These are phyloP conservation scores for Molothrus aeneus DNA, from an alignment of 2,797 vertebrate species.

Conservation along the genomic window DNA sequence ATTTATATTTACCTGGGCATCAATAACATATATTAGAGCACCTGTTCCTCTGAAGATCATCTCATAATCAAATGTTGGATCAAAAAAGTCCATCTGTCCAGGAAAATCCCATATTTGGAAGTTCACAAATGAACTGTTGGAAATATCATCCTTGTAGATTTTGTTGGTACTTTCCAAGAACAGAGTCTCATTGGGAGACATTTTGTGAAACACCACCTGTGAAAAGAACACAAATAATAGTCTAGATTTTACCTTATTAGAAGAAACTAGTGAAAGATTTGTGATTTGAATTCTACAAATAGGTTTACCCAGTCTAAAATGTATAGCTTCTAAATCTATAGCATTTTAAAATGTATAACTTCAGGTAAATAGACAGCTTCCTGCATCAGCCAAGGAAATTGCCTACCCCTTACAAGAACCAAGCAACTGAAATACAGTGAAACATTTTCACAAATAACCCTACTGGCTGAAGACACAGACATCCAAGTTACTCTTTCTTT, in stretches of 20 bases:
- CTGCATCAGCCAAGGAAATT: neutral
- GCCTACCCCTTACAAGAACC: neutral
- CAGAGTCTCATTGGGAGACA: conserved; percentile 98
- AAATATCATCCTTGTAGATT: conserved; percentile 99
- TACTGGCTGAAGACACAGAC: neutral
- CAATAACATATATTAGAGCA: conserved; percentile 98
- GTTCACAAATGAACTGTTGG: conserved; percentile 99
- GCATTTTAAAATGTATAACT: neutral
- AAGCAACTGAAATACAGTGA: neutral
- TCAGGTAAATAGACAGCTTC: neutral
- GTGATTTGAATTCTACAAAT: neutral
- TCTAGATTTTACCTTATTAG: neutral
- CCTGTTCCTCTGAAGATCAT: conserved; percentile 99
- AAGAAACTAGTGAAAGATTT: neutral
- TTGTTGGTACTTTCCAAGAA: conserved; percentile 99
- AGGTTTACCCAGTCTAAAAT: neutral
- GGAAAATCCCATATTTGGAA: conserved; percentile 99
- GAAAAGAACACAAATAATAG: conserved; percentile 38
- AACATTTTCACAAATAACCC: neutral
- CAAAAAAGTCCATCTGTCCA: conserved; percentile 98
- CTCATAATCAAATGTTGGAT: conserved; percentile 98
- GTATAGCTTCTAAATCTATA: neutral
- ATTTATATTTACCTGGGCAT: conserved; percentile 89
- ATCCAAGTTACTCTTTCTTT: neutral
- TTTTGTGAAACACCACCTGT: conserved; percentile 99